Conservation (phyloP, 1,140 invertebrate genomes). For the Diuraphis noxia region DNA sequence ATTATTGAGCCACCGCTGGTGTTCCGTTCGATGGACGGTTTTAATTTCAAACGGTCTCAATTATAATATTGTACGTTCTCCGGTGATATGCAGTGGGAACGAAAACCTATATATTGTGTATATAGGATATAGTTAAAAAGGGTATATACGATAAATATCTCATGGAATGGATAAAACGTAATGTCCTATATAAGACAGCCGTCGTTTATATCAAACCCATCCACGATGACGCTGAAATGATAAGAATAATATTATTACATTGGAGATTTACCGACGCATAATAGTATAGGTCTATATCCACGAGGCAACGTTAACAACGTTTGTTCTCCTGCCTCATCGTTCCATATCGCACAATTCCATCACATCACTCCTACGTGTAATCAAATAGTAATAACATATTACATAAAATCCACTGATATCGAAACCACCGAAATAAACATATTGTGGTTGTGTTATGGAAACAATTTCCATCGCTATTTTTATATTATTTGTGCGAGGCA, state of each 20-base stretch:
- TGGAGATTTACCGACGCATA: neutral
- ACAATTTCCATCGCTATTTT: neutral
- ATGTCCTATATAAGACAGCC: too few relatives aligned
- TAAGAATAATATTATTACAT: neutral
- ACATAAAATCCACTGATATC: neutral
- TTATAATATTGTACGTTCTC: neutral
- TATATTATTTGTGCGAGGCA: neutral
- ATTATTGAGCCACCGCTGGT: neutral
- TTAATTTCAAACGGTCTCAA: neutral
- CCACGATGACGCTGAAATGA: neutral
- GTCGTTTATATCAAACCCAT: neutral
- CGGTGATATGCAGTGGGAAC: neutral
- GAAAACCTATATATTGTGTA: neutral
- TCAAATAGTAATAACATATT: neutral
- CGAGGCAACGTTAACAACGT: neutral
- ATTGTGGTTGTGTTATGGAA: neutral
- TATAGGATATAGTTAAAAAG: neutral
- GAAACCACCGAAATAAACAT: neutral
- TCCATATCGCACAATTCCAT: neutral
- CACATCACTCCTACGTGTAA: too few relatives aligned
- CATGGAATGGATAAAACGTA: neutral
- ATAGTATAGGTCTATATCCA: neutral
- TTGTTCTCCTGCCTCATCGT: neutral
- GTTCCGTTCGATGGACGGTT: neutral
- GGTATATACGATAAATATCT: too few relatives aligned